Evolutionary conservation across 2,888 invertebrate genomes (phyloP).

Genomic region (Thymelicus lineola): DNA sequence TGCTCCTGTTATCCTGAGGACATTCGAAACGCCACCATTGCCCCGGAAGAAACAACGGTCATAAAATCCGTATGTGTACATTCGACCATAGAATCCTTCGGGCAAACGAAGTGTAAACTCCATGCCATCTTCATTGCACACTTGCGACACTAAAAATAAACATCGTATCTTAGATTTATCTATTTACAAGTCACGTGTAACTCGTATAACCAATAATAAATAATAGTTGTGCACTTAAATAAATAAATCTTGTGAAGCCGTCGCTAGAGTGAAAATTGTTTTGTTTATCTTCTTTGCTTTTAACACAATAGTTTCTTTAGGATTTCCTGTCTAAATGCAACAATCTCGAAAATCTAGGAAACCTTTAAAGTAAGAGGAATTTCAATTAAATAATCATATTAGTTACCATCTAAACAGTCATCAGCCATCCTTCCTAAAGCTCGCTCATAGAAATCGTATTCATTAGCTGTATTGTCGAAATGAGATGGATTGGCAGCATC

Average conservation of each 20-base stretch:
- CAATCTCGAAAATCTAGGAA: too few species aligned
- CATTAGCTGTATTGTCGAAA: slow-evolving; percentile 93
- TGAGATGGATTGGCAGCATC: slow-evolving; percentile 93
- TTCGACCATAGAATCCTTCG: slow-evolving; percentile 95
- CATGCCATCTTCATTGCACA: slow-evolving; percentile 97
- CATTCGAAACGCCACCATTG: slow-evolving; percentile 93
- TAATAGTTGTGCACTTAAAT: not conserved
- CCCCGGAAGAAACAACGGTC: slow-evolving; percentile 96
- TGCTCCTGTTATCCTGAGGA: slow-evolving; percentile 93
- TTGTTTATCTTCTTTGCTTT: not conserved
- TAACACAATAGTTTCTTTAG: too few species aligned
- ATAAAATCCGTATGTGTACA: slow-evolving; percentile 96
- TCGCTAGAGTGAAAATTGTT: not conserved
- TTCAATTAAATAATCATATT: not conserved
- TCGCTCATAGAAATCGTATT: slow-evolving; percentile 92
- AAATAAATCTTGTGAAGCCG: not conserved
- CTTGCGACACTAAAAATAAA: slow-evolving; percentile 90
- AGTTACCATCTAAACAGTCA: slow-evolving; percentile 94
- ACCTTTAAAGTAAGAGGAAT: not conserved
- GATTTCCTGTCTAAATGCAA: too few species aligned
- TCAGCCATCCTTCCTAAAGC: slow-evolving; percentile 89
- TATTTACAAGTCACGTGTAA: not conserved
- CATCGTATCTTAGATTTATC: not conserved
- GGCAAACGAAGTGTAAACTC: slow-evolving; percentile 95
- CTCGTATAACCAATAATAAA: not conserved